Evolutionary conservation across 2,113 vertebrate species (phyloP), one percentile per base, ranked within the genome.

Genomic region (Vidua chalybeata): DNA sequence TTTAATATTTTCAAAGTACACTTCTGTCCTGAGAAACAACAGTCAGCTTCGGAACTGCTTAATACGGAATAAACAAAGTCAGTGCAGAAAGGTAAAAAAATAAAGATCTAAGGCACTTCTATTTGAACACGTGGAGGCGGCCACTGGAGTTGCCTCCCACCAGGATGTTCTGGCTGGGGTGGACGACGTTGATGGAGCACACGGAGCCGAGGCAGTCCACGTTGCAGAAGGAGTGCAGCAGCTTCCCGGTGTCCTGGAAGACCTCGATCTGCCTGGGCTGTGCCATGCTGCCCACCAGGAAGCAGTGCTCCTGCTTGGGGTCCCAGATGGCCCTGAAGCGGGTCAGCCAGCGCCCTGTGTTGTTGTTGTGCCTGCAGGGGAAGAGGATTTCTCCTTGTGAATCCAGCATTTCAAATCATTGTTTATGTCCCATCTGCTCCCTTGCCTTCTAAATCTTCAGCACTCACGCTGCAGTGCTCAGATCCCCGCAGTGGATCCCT

Each of bases 271-370:
- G 95, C 4, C 98, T 90, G 1, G 98, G 98, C 18, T 74, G 95
- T 0, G 67, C 83, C 98, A 98, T 91, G 64, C 98, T 98, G 78
- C 99, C 99, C 76, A 99, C 97, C 31, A 98, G 94, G 28, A 99
- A 97, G 93, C 98, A 99, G 33, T 98, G 97, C 27, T 99, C 98
- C 92, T 90, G 98, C 51, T 98, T 99, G 28, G 99, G 99, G 96
- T 99, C 99, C 99, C 99, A 99, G 8, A 98, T 35, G 0, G 99
- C 99, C n/a, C 96, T 96, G 51, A 99, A 98, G 76, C 98, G 97
- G 5, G 84, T 97, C 59, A 99, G 86, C 98, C 98, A 99, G 68
- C 98, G 98, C 8, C 98, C 98, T 0, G 98, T 99, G 35, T 94
- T 92, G 88, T 96, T 98, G 93, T 98, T 96, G 26, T 98, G 98